These are phyloP conservation scores for Nowickia ferox DNA, from an alignment of 2,888 invertebrate species.

Conservation along the genomic window DNA sequence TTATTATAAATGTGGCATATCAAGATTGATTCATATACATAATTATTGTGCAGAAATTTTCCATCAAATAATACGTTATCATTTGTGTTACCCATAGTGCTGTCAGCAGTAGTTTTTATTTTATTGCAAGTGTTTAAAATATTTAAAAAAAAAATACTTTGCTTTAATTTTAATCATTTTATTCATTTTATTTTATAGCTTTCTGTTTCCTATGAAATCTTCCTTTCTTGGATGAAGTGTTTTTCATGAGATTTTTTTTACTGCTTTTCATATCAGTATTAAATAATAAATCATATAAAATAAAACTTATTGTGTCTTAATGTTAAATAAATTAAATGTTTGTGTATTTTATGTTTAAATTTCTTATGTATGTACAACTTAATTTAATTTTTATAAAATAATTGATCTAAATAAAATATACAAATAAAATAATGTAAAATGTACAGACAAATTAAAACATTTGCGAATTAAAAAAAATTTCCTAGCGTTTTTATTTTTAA, in stretches of 20 bases:
- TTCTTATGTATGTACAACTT: conserved; percentile 61
- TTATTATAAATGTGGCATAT: no score
- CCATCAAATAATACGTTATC: no score
- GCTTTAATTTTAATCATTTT: conserved; percentile 25
- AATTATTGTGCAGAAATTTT: no score
- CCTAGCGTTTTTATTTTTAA: background rate
- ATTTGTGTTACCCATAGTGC: background rate
- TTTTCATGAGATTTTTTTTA: conserved; percentile 12
- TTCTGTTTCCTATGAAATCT: background rate
- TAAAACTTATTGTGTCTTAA: conserved; percentile 19
- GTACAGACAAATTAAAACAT: conserved; percentile 43
- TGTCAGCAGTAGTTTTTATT: background rate
- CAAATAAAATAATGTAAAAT: conserved; percentile 32
- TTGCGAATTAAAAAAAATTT: conserved; percentile 34
- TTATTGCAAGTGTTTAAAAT: no score
- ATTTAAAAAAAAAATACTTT: background rate
- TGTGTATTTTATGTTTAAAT: conserved; percentile 27
- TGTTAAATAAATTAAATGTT: conserved; percentile 53
- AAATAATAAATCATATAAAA: conserved; percentile 16
- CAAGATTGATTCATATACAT: no score
- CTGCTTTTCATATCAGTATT: background rate
- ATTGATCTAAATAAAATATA: conserved; percentile 53
- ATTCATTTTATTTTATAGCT: conserved; percentile 34
- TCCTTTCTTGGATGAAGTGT: background rate
- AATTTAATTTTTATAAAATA: conserved; percentile 39